Evolutionary conservation across 2,888 invertebrate species (phyloP).

Genomic region (Apoda limacodes): DNA sequence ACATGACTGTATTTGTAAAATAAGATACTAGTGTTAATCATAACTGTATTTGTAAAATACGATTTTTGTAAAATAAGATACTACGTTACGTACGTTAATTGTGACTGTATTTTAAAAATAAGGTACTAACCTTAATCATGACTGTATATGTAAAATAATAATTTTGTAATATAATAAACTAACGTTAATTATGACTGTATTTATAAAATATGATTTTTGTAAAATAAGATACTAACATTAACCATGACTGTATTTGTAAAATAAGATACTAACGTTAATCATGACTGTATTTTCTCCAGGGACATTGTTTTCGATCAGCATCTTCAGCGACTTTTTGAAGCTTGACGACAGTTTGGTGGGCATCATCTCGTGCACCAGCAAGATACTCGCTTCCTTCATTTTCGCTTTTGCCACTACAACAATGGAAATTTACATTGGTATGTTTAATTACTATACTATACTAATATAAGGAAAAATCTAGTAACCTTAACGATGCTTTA

Average conservation of each 20-base stretch:
- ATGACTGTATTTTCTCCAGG: conserved; percentile 58
- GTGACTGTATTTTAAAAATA: no score
- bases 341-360: conserved; percentile 88
- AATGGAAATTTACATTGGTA: conserved; percentile 84
- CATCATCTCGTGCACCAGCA: conserved; percentile 86
- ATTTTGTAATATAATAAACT: no score
- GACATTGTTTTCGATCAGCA: conserved; percentile 82
- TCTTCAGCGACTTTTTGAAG: conserved; percentile 83
- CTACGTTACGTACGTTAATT: no score
- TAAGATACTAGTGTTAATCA: conserved; percentile 6
- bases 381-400: conserved; percentile 85
- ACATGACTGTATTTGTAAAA: conserved; percentile 3
- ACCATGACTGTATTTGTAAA: conserved; percentile 3
- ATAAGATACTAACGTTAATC: conserved; percentile 6
- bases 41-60: conserved; percentile 11
- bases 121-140: no score
- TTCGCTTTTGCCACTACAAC: conserved; percentile 85
- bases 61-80: no score
- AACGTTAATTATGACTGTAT: no score
- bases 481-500: no score
- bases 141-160: no score
- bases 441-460: no score
- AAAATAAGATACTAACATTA: conserved; percentile 1
- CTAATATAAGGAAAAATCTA: no score
- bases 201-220: conserved; percentile 7